Evolutionary conservation across 2,888 invertebrate genomes (phyloP).

Genomic region (Mythimna impura): DNA sequence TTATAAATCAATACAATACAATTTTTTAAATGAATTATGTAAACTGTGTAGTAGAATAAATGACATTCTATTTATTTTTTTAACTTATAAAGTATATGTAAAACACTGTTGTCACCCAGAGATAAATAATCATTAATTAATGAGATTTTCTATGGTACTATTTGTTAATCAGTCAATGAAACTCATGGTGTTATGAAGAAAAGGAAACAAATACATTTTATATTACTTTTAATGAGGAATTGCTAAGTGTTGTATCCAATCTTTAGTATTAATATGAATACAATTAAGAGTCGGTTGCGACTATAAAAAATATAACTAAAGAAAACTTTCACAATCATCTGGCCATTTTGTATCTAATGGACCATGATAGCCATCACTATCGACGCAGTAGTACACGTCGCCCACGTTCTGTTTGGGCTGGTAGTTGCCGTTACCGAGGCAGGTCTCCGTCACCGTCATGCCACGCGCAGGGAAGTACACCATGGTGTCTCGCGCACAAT

Average conservation of each 20-base stretch:
- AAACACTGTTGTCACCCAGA: too few species aligned
- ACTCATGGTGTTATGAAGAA: neutral
- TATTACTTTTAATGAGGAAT: neutral
- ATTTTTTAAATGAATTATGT: too few species aligned
- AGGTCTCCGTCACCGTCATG: constrained; percentile 85
- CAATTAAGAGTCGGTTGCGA: neutral
- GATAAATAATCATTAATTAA: too few species aligned
- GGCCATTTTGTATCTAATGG: constrained; percentile 71
- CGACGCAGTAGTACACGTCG: constrained; percentile 90
- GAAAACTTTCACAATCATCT: neutral
- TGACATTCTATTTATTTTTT: too few species aligned
- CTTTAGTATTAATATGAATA: neutral
- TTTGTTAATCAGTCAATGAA: too few species aligned
- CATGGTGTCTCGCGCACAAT: constrained; percentile 91
- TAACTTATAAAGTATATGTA: too few species aligned
- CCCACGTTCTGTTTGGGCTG: constrained; percentile 87
- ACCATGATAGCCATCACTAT: constrained; percentile 89
- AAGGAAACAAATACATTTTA: neutral
- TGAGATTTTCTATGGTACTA: too few species aligned
- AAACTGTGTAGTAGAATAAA: too few species aligned
- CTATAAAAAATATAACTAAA: neutral
- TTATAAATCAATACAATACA: too few species aligned
- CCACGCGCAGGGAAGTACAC: constrained; percentile 87
- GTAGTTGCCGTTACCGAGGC: constrained; percentile 91
- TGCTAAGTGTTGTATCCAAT: neutral